These are phyloP conservation scores for Turritopsis dohrnii DNA, from an alignment of 30 jellyfish, hydroid and myxozoan species.

Conservation along the genomic window DNA sequence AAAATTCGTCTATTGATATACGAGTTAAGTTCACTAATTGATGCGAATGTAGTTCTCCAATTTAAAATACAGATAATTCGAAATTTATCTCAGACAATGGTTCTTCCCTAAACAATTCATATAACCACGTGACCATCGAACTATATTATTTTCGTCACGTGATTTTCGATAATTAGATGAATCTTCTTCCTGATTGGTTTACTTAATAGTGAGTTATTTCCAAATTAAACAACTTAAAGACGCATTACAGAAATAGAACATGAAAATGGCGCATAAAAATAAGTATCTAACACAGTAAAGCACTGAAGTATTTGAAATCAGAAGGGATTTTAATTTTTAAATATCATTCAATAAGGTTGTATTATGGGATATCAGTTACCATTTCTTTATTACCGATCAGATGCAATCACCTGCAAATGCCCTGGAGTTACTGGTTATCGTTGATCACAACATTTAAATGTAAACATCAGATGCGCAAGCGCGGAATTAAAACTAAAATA, in stretches of 20 bases:
- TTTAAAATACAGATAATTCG: neutral
- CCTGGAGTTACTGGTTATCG: neutral
- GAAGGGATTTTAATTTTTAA: no score
- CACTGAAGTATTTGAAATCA: no score
- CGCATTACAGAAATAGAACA: neutral
- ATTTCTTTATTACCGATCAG: no score
- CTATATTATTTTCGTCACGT: neutral
- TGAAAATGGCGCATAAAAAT: neutral
- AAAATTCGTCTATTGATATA: neutral
- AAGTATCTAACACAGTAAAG: no score
- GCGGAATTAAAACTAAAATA: neutral
- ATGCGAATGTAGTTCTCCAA: neutral
- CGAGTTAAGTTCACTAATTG: neutral
- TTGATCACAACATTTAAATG: neutral
- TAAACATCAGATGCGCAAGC: neutral
- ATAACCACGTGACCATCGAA: neutral
- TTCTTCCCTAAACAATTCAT: no score
- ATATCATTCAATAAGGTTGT: no score
- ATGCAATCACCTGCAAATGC: neutral
- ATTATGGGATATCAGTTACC: no score
- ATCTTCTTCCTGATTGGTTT: neutral
- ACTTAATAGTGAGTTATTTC: neutral
- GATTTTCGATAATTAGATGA: neutral
- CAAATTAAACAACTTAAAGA: neutral
- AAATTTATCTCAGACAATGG: neutral